A percentile compares a stretch with the other conserved stretches of the same genome.
These are phyloP conservation scores for Origma solitaria DNA, from an alignment of 2,113 vertebrate genomes.

Conservation along the genomic window DNA sequence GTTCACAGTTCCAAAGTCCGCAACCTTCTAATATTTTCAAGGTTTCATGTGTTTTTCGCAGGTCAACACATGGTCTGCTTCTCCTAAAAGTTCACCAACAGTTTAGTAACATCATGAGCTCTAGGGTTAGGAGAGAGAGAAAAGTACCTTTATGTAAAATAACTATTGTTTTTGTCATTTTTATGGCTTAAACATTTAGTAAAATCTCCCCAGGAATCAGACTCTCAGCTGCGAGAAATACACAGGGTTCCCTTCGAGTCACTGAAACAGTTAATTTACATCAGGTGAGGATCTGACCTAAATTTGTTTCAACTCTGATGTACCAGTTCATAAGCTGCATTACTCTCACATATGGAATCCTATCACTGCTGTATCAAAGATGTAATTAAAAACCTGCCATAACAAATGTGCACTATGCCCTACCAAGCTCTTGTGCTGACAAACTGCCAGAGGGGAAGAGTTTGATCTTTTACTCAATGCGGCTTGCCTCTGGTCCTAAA, in stretches of 20 bases:
- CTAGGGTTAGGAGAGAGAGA: not conserved
- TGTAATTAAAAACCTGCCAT: slow-evolving; percentile 55
- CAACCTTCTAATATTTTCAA: slow-evolving; percentile 60
- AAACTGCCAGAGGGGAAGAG: slow-evolving; percentile 40
- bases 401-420: slow-evolving; percentile 61
- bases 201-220: not conserved
- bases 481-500: slow-evolving; percentile 10
- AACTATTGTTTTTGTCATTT: not conserved
- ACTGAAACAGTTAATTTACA: slow-evolving; percentile 41
- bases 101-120: not conserved
- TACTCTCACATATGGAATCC: slow-evolving; percentile 41
- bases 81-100: slow-evolving; percentile 3
- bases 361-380: slow-evolving; percentile 32
- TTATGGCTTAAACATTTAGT: not conserved
- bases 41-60: slow-evolving; percentile 33
- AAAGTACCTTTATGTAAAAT: not conserved
- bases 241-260: not conserved
- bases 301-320: slow-evolving; percentile 30
- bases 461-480: slow-evolving; percentile 41
- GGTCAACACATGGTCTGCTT: slow-evolving; percentile 15
- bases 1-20: slow-evolving; percentile 50
- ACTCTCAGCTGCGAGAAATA: not conserved
- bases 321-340: not conserved
- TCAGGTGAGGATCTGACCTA: slow-evolving; percentile 51
- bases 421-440: slow-evolving; percentile 28